These are phyloP conservation scores for Drosophila kambysellisi DNA, from an alignment of 2,888 invertebrate genomes.

Conservation along the genomic window DNA sequence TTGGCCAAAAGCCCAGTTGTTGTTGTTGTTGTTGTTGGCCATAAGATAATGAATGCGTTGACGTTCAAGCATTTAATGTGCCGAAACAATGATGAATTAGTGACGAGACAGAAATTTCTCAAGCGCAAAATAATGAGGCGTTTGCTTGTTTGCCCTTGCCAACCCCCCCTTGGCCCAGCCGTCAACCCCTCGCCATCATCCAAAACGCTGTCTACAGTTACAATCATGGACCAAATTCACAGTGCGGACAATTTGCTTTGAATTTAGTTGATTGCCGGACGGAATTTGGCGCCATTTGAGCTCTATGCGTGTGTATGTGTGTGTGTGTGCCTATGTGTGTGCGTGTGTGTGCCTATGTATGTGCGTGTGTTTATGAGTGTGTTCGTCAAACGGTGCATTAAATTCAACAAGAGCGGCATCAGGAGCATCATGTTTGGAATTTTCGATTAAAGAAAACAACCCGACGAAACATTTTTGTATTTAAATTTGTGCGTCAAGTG, in stretches of 20 bases:
- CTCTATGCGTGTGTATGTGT: background rate
- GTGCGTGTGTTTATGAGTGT: constrained; percentile 12
- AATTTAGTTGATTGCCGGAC: constrained; percentile 78
- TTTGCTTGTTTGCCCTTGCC: constrained; percentile 48
- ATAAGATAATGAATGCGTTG: constrained; percentile 80
- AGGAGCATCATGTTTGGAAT: constrained; percentile 44
- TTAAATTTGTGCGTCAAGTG: constrained; percentile 56
- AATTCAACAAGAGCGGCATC: constrained; percentile 40
- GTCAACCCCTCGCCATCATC: background rate
- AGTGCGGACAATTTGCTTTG: constrained; percentile 80
- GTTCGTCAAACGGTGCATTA: constrained; percentile 53
- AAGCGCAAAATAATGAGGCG: constrained; percentile 80
- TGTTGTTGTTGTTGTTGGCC: constrained; percentile 25
- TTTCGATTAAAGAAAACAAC: constrained; percentile 61
- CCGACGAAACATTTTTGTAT: constrained; percentile 51
- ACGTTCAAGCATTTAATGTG: constrained; percentile 82
- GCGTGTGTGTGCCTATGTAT: background rate
- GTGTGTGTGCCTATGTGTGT: constrained; percentile 4
- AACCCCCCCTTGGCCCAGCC: background rate
- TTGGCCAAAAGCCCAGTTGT: constrained; percentile 58
- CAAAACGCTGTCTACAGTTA: constrained; percentile 10
- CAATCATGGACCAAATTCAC: constrained; percentile 44
- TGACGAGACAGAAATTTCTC: constrained; percentile 82
- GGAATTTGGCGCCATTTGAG: constrained; percentile 76
- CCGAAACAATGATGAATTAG: constrained; percentile 83